phyloP scores from a whole-genome alignment of 1,140 invertebrate species.

The Drosophila fuyamai region DNA sequence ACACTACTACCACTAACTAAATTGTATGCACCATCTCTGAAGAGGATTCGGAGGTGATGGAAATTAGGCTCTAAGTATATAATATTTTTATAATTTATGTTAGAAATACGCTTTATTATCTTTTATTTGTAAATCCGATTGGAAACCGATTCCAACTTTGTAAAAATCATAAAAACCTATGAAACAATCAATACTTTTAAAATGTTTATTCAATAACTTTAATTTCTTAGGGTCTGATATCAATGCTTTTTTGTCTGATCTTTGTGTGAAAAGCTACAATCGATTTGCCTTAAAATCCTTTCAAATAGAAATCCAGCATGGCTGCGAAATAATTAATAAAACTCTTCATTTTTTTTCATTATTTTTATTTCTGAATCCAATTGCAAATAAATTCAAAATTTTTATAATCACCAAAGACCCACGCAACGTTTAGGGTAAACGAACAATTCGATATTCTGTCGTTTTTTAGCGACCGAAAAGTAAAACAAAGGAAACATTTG shows the following conservation, averaged over 20 bases:
- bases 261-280: too few relatives aligned
- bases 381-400: constrained; percentile 29
- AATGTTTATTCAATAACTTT: not conserved
- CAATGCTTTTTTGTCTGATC: too few relatives aligned
- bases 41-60: constrained; percentile 7
- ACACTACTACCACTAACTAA: constrained; percentile 13
- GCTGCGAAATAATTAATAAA: too few relatives aligned
- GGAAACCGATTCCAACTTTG: constrained; percentile 68
- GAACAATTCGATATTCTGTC: constrained; percentile 17
- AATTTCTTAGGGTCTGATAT: too few relatives aligned
- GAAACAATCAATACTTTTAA: not conserved
- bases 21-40: constrained; percentile 8
- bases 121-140: constrained; percentile 74
- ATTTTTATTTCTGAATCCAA: constrained; percentile 34
- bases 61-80: constrained; percentile 19
- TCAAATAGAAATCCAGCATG: too few relatives aligned
- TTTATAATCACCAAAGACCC: constrained; percentile 19
- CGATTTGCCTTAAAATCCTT: too few relatives aligned
- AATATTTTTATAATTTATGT: constrained; percentile 76
- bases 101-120: constrained; percentile 74
- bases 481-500: constrained; percentile 25
- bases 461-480: constrained; percentile 5
- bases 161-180: constrained; percentile 34
- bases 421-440: constrained; percentile 9
- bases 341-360: constrained; percentile 4